These are phyloP conservation scores for Rhyacichthys aspro DNA, from an alignment of 2,797 vertebrate genomes.

Conservation along the genomic window DNA sequence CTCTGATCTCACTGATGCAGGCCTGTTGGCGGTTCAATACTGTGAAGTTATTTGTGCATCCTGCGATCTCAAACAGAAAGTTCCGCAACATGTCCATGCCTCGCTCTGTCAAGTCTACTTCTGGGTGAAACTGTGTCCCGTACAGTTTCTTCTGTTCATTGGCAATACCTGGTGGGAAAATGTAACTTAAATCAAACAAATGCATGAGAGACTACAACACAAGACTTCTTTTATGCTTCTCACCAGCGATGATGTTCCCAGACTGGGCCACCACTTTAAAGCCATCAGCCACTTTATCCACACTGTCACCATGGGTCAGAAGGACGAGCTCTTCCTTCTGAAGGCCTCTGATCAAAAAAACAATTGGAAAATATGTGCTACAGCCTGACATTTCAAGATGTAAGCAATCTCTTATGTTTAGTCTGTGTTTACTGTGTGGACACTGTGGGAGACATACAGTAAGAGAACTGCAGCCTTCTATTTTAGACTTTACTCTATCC, in stretches of 20 bases:
- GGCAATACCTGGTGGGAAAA: conserved; percentile 84
- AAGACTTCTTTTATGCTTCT: conserved; percentile 15
- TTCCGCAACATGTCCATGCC: conserved; percentile 94
- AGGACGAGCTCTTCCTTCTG: conserved; percentile 97
- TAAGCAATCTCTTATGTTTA: not conserved
- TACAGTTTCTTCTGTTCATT: conserved; percentile 99
- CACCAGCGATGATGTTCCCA: conserved; percentile 96
- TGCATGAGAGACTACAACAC: not conserved
- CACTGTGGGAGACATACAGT: conserved; percentile 7
- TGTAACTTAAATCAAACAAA: not conserved
- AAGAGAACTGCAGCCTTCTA: conserved; percentile 19
- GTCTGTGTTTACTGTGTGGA: conserved; percentile 4
- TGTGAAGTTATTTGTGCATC: conserved; percentile 92
- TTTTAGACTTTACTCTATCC: conserved; percentile 39
- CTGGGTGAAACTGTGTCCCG: conserved; percentile 96
- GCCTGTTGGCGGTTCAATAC: conserved; percentile 90
- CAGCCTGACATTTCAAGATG: not conserved
- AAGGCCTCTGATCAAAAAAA: conserved; percentile 84
- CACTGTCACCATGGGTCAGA: conserved; percentile 96
- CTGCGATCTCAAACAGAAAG: conserved; percentile 96
- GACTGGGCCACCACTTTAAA: conserved; percentile 98
- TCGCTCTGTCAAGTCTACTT: conserved; percentile 94
- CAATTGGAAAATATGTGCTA: conserved; percentile 21
- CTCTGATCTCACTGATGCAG: conserved; percentile 91
- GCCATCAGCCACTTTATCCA: conserved; percentile 98